Percentiles rank a stretch among this genome's conserved stretches.
Evolutionary conservation across 2,797 vertebrate genomes (phyloP).

Genomic region (Cynopterus sphinx): DNA sequence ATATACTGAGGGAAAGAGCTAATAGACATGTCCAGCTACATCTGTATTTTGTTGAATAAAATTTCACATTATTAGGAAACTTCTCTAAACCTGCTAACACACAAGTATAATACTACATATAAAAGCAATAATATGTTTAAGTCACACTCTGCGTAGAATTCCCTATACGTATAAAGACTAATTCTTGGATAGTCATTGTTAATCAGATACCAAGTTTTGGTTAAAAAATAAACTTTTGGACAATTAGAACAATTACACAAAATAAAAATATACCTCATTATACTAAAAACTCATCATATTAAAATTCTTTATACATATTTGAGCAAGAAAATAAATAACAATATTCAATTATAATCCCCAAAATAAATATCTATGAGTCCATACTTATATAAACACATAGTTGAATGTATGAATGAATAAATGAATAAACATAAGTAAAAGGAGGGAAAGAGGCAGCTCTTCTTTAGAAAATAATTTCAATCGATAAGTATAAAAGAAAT

Average conservation of each 20-base stretch:
- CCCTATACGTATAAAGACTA: neutral
- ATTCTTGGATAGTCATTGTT: neutral
- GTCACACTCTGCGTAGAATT: neutral
- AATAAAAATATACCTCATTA: neutral
- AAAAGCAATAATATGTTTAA: neutral
- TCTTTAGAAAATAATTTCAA: constrained; percentile 19
- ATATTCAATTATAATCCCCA: neutral
- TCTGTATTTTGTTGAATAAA: neutral
- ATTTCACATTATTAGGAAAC: neutral
- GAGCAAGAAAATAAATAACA: neutral
- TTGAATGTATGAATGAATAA: neutral
- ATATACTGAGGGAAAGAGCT: neutral
- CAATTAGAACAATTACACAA: neutral
- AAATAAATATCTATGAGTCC: neutral
- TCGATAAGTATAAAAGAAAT: neutral
- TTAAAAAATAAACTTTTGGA: neutral
- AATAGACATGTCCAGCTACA: neutral
- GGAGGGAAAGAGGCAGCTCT: neutral
- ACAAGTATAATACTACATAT: neutral
- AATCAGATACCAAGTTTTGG: neutral
- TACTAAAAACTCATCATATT: neutral
- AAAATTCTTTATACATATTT: neutral
- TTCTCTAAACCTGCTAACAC: neutral
- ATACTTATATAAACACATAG: neutral
- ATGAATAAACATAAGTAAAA: neutral